phyloP scores from a whole-genome alignment of 2,888 invertebrate species.

The Phymatocera aterrima region DNA sequence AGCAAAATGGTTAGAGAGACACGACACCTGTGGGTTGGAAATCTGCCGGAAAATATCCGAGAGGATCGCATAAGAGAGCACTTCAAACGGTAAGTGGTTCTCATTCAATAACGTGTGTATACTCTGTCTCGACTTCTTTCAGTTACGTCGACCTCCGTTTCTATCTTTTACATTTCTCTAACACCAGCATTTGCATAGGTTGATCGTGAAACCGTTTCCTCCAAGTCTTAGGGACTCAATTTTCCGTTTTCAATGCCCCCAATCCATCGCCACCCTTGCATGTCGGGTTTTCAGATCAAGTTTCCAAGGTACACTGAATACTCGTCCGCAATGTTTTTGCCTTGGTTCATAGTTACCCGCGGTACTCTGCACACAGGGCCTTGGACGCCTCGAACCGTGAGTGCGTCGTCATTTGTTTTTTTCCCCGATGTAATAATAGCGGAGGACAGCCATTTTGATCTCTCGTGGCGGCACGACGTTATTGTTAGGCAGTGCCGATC shows the following conservation, averaged over 20 bases:
- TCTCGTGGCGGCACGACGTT: constrained; percentile 72
- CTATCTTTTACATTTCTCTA: constrained; percentile 5
- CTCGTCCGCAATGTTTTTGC: constrained; percentile 52
- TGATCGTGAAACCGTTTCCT: not conserved
- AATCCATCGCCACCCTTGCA: constrained; percentile 18
- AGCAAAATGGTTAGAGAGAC: constrained; percentile 99
- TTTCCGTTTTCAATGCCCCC: not conserved
- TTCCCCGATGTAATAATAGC: constrained; percentile 72
- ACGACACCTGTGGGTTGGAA: constrained; percentile 99
- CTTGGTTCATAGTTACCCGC: constrained; percentile 48
- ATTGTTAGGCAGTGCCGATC: constrained; percentile 70
- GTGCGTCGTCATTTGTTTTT: constrained; percentile 66
- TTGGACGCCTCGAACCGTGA: constrained; percentile 61
- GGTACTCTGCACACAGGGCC: constrained; percentile 55
- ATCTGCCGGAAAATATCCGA: constrained; percentile 99
- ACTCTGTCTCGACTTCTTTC: constrained; percentile 15
- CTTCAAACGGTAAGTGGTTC: constrained; percentile 92
- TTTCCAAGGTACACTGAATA: constrained; percentile 27
- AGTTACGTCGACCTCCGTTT: constrained; percentile 27
- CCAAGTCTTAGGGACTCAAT: not conserved
- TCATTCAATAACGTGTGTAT: constrained; percentile 36
- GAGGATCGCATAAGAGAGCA: constrained; percentile 98
- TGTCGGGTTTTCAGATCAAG: constrained; percentile 23
- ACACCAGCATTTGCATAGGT: not conserved
- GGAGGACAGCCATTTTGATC: constrained; percentile 74